These are phyloP conservation scores for Rhinopomastus cyanomelas DNA, from an alignment of 2,113 vertebrate genomes.

Conservation along the genomic window DNA sequence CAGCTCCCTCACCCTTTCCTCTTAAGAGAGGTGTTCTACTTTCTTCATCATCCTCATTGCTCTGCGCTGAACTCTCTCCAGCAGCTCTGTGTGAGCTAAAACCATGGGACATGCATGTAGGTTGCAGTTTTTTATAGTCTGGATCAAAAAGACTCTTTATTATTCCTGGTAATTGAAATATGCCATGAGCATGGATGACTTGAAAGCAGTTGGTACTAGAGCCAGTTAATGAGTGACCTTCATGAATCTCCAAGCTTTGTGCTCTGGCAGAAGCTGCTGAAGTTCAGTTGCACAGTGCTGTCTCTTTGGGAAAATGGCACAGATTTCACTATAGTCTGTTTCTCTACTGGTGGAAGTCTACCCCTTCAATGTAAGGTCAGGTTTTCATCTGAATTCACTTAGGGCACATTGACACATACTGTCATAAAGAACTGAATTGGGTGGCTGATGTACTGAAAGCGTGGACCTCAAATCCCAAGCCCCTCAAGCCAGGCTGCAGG, in stretches of 20 bases:
- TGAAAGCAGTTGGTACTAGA: not conserved
- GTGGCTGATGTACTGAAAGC: not conserved
- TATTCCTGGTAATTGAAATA: not conserved
- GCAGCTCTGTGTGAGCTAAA: not conserved
- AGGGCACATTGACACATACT: accelerated
- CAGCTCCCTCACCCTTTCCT: too few relatives aligned
- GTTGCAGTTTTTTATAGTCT: not conserved
- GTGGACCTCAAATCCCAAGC: not conserved
- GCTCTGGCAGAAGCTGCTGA: not conserved
- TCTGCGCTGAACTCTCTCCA: too few relatives aligned
- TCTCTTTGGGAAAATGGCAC: not conserved
- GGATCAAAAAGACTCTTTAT: not conserved
- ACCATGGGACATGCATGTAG: not conserved
- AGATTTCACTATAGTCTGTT: not conserved
- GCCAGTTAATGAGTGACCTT: not conserved
- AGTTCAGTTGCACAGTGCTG: not conserved
- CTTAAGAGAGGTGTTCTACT: too few relatives aligned
- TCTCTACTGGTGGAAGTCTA: not conserved
- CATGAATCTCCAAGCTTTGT: not conserved
- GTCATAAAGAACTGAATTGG: not conserved
- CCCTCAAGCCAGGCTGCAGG: not conserved
- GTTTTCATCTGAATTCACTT: not conserved
- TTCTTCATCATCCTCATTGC: too few relatives aligned
- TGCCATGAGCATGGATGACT: not conserved
- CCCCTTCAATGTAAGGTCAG: not conserved